Evolutionary conservation across 2,888 invertebrate genomes (phyloP).

Genomic region (Malthinus seriepunctatus): DNA sequence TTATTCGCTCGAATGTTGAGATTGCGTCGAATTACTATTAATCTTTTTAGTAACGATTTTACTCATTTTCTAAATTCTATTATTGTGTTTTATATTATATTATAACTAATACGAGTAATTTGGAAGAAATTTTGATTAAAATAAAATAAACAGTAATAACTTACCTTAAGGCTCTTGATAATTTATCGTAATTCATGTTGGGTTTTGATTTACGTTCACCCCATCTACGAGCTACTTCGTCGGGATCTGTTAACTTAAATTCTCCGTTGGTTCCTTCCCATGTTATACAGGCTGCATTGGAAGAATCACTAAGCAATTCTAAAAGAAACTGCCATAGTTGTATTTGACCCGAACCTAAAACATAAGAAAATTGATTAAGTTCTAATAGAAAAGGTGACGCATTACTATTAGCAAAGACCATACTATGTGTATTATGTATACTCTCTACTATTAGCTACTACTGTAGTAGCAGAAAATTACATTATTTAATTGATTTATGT

Average conservation of each 20-base stretch:
- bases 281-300: conserved; percentile 95
- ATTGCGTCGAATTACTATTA: conserved; percentile 39
- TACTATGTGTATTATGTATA: neutral
- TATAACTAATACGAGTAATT: neutral
- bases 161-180: conserved; percentile 94
- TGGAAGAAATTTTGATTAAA: neutral
- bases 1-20: conserved; percentile 43
- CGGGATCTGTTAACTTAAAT: conserved; percentile 97
- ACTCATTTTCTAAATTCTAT: neutral
- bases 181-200: conserved; percentile 99
- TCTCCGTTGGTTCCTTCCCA: conserved; percentile 99
- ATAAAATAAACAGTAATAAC: conserved; percentile 24
- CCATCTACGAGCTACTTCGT: conserved; percentile 97
- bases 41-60: conserved; percentile 30
- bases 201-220: conserved; percentile 99
- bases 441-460: too few species aligned
- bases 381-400: too few species aligned
- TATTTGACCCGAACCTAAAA: conserved; percentile 91
- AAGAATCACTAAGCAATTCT: conserved; percentile 93
- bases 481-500: too few species aligned
- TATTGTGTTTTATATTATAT: neutral
- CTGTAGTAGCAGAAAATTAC: too few species aligned
- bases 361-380: too few species aligned
- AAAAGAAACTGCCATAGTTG: conserved; percentile 99
- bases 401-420: too few species aligned